Conservation (phyloP, 1,140 invertebrate species). For the Bombus breviceps region DNA sequence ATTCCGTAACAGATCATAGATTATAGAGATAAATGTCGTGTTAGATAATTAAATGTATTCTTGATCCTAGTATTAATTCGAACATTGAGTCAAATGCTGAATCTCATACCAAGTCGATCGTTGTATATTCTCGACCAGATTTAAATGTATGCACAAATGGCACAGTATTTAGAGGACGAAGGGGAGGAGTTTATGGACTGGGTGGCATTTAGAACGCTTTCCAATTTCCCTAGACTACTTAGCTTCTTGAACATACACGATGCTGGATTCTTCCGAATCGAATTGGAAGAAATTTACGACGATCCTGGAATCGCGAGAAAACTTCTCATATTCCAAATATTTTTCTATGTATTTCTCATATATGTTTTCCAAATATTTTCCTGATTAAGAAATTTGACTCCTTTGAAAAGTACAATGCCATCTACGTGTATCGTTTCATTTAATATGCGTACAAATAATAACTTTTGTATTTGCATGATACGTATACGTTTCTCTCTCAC, state of each 20-base stretch:
- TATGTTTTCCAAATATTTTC: too few relatives aligned
- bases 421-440: not conserved
- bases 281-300: not conserved
- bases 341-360: too few relatives aligned
- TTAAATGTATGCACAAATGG: not conserved
- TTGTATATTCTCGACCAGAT: not conserved
- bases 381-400: too few relatives aligned
- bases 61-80: not conserved
- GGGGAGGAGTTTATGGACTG: constrained; percentile 26
- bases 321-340: too few relatives aligned
- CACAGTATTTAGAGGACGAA: not conserved
- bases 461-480: not conserved
- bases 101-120: not conserved
- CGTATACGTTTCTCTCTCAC: too few relatives aligned
- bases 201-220: constrained; percentile 25
- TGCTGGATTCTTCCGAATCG: not conserved
- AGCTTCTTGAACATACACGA: not conserved
- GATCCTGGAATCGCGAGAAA: not conserved
- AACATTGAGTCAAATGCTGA: too few relatives aligned
- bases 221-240: constrained; percentile 16
- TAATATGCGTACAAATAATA: not conserved
- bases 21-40: not conserved
- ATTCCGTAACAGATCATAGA: not conserved
- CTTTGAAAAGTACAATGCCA: not conserved
- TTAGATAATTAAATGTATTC: too few relatives aligned